Base-by-base conservation (phyloP, 2,888 invertebrate species). In the Phyllotreta cruciferae region DNA sequence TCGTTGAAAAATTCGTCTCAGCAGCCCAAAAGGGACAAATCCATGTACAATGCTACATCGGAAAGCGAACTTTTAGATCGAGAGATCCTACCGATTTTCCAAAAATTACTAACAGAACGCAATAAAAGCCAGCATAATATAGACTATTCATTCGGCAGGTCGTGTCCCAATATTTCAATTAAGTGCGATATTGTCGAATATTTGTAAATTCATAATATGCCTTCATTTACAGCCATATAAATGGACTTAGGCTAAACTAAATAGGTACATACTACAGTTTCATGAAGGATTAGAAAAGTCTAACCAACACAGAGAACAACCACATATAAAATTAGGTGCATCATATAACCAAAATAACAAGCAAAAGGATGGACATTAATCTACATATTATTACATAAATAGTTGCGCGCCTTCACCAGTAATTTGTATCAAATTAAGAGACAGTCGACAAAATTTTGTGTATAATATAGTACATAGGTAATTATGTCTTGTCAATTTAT, bases 131-230 rank as follows among this genome's bases (percentile, higher is more conserved):
- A 87, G 4, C 87, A 88, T 56, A 85, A 87, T 57, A 85, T 88
- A 13, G 88, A 89, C 78, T 86, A 90, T 38, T 87, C 87, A 36
- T 90, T 89, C 71, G 93, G 94, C 60, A 89, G 93, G 72, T 94
- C 94, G 76, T 95, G 95, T 80, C 95, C 95, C 35, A 94, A 94
- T 85, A 94, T 94, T 83, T 94, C 94, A 66, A 94, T 96, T 75
- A 95, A 95, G 83, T 95, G 95, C 85, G 95, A 95, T 84, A 95
- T 96, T 76, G 95, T 95, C 74, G 95, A 95, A 79, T 95, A 96
- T 82, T 88, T 95, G 82, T 94, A 90, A 85, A 34, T 35, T 34
- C 7, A 8, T 6, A 42, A 42, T 10, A 45, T 13, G 14, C 14
- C 10, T 45, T 10, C 10, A 38, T 8, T n/a, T n/a, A 38, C 14